phyloP scores from a whole-genome alignment of 2,797 vertebrate genomes.

The Sylvia borin region DNA sequence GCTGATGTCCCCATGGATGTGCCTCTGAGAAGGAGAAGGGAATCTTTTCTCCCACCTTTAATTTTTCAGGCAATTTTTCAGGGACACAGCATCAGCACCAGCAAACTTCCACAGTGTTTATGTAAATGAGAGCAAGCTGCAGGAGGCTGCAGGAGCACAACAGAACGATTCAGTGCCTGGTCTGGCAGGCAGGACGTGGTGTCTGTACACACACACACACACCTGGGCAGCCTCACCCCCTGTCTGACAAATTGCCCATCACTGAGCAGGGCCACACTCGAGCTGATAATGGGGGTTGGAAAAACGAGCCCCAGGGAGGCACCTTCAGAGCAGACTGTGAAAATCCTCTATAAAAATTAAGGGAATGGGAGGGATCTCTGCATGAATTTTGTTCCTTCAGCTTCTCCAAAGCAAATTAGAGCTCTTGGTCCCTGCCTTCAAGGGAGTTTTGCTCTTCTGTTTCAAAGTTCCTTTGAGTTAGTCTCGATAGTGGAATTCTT shows the following conservation, averaged over 20 bases:
- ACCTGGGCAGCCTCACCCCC: not conserved
- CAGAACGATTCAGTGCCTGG: not conserved
- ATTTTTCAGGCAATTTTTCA: not conserved
- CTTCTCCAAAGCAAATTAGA: not conserved
- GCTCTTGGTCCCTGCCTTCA: not conserved
- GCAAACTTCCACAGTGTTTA: not conserved
- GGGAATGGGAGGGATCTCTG: not conserved
- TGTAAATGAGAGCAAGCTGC: not conserved
- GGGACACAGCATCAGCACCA: not conserved
- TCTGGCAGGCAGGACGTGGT: not conserved
- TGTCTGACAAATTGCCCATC: not conserved
- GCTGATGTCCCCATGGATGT: not conserved
- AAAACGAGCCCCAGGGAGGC: not conserved
- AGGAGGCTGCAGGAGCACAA: not conserved
- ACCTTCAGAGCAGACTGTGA: not conserved
- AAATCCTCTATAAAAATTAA: not conserved
- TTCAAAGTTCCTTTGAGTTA: not conserved
- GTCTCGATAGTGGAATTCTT: not conserved
- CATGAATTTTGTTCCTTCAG: not conserved
- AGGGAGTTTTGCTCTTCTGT: not conserved
- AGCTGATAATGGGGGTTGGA: not conserved
- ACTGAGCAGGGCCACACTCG: not conserved
- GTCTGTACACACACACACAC: not conserved
- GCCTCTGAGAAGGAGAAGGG: not conserved
- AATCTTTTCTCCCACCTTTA: not conserved